These are phyloP conservation scores for Euclidia mi DNA, from an alignment of 2,888 invertebrate species.

Conservation along the genomic window DNA sequence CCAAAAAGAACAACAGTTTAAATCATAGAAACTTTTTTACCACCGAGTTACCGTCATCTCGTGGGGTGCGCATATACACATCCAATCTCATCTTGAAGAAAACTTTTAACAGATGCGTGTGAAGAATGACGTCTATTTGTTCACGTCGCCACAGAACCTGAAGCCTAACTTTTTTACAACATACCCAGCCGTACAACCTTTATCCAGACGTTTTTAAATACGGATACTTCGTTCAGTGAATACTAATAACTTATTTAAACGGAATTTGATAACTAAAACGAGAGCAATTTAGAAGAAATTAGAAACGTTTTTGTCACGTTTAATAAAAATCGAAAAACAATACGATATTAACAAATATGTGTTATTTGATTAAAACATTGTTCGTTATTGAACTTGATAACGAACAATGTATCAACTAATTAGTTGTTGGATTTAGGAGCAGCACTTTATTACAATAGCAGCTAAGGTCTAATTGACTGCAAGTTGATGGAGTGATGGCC, in stretches of 20 bases:
- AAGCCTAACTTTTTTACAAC: slow-evolving; percentile 34
- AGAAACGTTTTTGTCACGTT: too few species aligned
- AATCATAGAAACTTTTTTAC: slow-evolving; percentile 12
- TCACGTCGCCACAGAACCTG: slow-evolving; percentile 25
- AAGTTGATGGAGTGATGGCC: too few species aligned
- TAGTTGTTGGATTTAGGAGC: too few species aligned
- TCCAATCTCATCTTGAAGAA: slow-evolving; percentile 27
- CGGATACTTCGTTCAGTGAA: not conserved
- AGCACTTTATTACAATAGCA: too few species aligned
- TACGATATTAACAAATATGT: too few species aligned
- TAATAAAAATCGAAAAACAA: too few species aligned
- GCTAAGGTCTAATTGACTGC: too few species aligned
- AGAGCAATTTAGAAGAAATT: too few species aligned
- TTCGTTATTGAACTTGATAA: too few species aligned
- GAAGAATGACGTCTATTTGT: slow-evolving; percentile 42
- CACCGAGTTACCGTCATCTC: slow-evolving; percentile 24
- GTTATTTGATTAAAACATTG: too few species aligned
- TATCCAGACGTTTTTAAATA: slow-evolving; percentile 9
- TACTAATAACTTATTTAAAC: not conserved
- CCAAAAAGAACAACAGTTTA: not conserved
- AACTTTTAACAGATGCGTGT: slow-evolving; percentile 52
- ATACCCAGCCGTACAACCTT: slow-evolving; percentile 11
- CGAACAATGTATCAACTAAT: too few species aligned
- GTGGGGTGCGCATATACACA: slow-evolving; percentile 10
- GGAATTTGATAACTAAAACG: not conserved